Evolutionary conservation across 2,888 invertebrate species (phyloP).

Genomic region (Lithodes maja): DNA sequence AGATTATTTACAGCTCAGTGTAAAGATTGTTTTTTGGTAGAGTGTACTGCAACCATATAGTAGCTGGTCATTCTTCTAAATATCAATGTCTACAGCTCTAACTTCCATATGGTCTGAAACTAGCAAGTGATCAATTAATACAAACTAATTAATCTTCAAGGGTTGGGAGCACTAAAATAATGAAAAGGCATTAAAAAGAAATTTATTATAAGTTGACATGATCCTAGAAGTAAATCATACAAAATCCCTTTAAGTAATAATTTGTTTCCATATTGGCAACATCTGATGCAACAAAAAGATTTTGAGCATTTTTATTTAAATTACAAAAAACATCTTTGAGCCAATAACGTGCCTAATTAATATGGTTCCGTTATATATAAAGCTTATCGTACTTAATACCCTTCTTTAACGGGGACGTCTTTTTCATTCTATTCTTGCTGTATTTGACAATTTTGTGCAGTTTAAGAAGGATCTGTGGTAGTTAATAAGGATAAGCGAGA

Average conservation of each 20-base stretch:
- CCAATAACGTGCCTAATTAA: conserved; percentile 49
- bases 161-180: conserved; percentile 23
- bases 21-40: no score
- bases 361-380: conserved; percentile 57
- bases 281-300: conserved; percentile 62
- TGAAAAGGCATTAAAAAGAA: conserved; percentile 65
- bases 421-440: no score
- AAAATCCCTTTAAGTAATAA: conserved; percentile 64
- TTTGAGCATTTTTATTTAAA: conserved; percentile 57
- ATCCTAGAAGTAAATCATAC: conserved; percentile 68
- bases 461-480: no score
- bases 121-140: no score
- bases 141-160: background rate
- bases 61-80: no score
- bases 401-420: no score
- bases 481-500: no score
- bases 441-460: no score
- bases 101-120: no score
- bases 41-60: no score
- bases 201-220: conserved; percentile 67
- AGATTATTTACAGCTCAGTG: no score
- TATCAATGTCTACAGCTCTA: no score
- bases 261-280: conserved; percentile 45
- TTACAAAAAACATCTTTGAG: conserved; percentile 55
- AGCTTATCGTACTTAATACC: conserved; percentile 40